These are phyloP conservation scores for Euphonia xanthogaster DNA, from an alignment of 2,797 vertebrate species.

Conservation along the genomic window DNA sequence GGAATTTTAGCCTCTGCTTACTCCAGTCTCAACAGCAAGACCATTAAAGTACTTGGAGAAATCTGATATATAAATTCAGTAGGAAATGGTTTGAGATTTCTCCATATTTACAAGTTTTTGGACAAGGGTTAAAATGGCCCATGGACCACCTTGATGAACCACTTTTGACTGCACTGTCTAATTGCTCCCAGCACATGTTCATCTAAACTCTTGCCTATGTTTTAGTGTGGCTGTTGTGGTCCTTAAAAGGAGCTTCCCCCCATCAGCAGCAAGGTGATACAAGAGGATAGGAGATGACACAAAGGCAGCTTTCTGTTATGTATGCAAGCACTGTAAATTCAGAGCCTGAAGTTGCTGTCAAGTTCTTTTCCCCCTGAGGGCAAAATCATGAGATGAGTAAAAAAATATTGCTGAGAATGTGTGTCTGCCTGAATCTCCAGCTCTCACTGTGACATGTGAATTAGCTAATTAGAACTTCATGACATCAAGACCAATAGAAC, in stretches of 20 bases:
- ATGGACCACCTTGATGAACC: background rate
- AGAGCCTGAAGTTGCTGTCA: background rate
- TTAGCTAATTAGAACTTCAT: background rate
- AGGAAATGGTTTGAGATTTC: background rate
- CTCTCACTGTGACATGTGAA: background rate
- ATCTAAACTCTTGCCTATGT: background rate
- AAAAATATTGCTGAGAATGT: background rate
- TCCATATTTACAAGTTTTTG: background rate
- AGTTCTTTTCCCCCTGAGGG: background rate
- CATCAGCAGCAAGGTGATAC: background rate
- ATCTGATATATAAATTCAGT: background rate
- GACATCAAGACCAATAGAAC: background rate
- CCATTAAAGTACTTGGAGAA: background rate
- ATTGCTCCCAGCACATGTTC: background rate
- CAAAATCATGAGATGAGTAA: background rate
- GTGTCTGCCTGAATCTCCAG: background rate
- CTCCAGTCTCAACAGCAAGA: background rate
- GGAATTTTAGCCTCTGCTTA: background rate
- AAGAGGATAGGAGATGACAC: background rate
- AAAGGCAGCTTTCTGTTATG: background rate
- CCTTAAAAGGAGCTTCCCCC: background rate
- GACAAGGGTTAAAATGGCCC: background rate
- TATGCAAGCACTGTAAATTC: background rate
- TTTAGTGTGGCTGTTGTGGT: background rate
- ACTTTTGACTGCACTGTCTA: background rate